phyloP scores from a whole-genome alignment of 2,113 vertebrate species.

The Dryoscopus gambensis region DNA sequence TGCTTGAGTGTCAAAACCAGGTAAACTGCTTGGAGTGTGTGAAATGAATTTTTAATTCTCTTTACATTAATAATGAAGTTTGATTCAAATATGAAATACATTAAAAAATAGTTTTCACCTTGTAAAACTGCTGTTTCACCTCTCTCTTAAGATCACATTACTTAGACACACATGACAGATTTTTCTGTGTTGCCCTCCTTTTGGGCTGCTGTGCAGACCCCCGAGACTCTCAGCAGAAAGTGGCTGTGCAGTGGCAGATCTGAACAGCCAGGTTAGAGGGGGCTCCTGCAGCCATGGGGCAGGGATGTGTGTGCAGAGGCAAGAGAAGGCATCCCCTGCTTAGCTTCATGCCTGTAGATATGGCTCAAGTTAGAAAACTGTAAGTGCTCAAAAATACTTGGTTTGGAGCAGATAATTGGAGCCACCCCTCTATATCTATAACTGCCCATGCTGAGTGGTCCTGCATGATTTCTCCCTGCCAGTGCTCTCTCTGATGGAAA shows the following conservation, averaged over 20 bases:
- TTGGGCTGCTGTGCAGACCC: neutral
- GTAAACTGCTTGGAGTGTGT: neutral
- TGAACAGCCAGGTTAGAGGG: no score
- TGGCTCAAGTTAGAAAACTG: neutral
- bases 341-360: neutral
- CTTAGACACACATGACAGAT: neutral
- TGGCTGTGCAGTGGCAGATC: rapidly evolving
- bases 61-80: neutral
- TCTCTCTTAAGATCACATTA: neutral
- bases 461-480: neutral
- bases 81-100: neutral
- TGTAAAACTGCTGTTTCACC: neutral
- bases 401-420: neutral
- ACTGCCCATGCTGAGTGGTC: neutral
- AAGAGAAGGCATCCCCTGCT: neutral
- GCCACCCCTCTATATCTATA: neutral
- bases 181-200: neutral
- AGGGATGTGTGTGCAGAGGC: neutral
- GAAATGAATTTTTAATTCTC: neutral
- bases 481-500: neutral
- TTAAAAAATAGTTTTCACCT: neutral
- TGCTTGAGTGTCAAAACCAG: neutral
- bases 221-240: neutral
- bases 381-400: neutral
- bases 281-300: neutral